Percentiles rank a stretch among this genome's conserved stretches.
These are phyloP conservation scores for Rhinolophus ferrumequinum DNA, from an alignment of 2,113 vertebrate genomes.

Conservation along the genomic window DNA sequence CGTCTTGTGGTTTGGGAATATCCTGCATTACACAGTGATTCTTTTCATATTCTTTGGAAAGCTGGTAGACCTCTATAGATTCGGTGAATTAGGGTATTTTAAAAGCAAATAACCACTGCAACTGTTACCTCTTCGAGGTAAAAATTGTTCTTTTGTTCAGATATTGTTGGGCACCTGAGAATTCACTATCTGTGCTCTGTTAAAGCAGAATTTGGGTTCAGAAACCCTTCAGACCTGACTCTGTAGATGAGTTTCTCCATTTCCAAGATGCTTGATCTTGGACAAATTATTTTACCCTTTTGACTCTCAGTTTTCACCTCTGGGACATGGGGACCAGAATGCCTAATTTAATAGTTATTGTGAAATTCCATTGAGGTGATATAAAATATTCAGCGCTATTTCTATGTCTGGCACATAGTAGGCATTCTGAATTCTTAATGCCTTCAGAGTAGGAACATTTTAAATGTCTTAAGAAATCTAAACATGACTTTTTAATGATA, in stretches of 20 bases:
- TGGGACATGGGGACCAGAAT: background rate
- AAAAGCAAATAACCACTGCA: background rate
- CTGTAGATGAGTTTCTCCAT: background rate
- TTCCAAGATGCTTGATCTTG: background rate
- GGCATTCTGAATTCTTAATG: background rate
- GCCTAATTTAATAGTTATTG: background rate
- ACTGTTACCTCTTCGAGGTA: background rate
- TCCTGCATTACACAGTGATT: background rate
- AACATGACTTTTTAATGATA: conserved; percentile 20
- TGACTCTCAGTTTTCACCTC: background rate
- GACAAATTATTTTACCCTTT: background rate
- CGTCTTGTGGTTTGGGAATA: background rate
- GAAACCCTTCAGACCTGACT: background rate
- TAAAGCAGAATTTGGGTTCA: background rate
- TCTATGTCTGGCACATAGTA: background rate
- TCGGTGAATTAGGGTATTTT: background rate
- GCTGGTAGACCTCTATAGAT: background rate
- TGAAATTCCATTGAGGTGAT: background rate
- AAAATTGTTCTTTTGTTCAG: background rate
- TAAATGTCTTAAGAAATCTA: background rate
- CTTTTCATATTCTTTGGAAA: background rate
- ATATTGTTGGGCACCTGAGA: background rate
- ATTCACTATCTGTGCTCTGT: background rate
- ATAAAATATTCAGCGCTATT: background rate
- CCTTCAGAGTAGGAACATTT: background rate